Conservation (phyloP, 2,797 vertebrate species). For the Liasis olivaceus region DNA sequence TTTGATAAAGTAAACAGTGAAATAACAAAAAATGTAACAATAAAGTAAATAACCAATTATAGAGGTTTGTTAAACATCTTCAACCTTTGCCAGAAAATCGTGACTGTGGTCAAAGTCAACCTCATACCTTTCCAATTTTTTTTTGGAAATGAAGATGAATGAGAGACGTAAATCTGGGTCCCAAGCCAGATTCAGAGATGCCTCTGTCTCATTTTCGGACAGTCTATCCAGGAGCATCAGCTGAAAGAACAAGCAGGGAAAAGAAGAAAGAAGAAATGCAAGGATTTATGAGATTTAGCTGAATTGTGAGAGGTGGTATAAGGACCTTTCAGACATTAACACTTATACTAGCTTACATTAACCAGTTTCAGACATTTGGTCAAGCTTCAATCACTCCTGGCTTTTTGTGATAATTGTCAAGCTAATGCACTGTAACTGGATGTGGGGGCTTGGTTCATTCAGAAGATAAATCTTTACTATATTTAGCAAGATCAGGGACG, state of each 20-base stretch:
- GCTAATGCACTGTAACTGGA: too few relatives aligned
- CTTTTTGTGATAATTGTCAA: too few relatives aligned
- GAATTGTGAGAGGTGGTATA: too few relatives aligned
- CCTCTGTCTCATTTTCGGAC: slow-evolving; percentile 71
- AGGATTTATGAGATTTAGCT: background rate
- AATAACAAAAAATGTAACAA: too few relatives aligned
- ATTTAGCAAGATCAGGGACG: too few relatives aligned
- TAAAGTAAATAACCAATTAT: background rate
- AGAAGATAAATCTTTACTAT: too few relatives aligned
- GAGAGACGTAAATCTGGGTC: slow-evolving; percentile 74
- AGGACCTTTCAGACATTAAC: too few relatives aligned
- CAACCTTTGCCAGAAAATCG: slow-evolving; percentile 4
- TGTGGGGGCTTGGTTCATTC: too few relatives aligned
- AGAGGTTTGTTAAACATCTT: background rate
- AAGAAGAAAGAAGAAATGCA: too few relatives aligned
- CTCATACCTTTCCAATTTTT: slow-evolving; percentile 74
- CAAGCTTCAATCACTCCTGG: too few relatives aligned
- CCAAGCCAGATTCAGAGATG: slow-evolving; percentile 74
- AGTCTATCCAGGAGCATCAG: slow-evolving; percentile 54
- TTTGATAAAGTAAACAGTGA: background rate
- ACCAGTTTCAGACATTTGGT: too few relatives aligned
- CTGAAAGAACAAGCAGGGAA: slow-evolving; percentile 30
- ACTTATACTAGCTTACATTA: too few relatives aligned
- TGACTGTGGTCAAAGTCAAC: slow-evolving; percentile 21
- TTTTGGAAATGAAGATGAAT: slow-evolving; percentile 75